These are phyloP conservation scores for Brachionus paranguensis DNA, from an alignment of 1,140 invertebrate species.

Conservation along the genomic window DNA sequence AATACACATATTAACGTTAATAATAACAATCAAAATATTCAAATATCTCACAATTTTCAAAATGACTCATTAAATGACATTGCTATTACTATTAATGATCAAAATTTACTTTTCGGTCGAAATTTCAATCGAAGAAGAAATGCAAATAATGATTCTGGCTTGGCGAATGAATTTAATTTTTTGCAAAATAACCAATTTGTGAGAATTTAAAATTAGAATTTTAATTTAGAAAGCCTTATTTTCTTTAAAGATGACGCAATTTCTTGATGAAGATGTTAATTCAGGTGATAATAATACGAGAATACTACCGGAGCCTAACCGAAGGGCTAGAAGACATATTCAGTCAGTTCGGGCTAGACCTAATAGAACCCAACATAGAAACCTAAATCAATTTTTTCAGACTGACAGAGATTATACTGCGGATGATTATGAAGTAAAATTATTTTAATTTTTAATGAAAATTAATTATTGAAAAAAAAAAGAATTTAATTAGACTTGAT, in stretches of 20 bases:
- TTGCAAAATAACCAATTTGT: neutral
- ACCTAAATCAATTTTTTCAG: neutral
- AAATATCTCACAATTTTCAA: neutral
- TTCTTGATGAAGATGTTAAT: neutral
- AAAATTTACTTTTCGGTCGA: neutral
- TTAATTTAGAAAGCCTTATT: neutral
- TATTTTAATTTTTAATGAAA: neutral
- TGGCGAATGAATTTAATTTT: neutral
- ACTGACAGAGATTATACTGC: neutral
- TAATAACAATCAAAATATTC: neutral
- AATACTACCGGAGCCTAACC: neutral
- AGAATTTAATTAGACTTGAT: neutral
- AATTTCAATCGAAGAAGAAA: neutral
- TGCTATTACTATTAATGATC: neutral
- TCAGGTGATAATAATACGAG: no score
- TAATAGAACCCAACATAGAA: neutral
- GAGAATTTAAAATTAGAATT: neutral
- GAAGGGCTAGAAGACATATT: neutral
- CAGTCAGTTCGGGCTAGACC: neutral
- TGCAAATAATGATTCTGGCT: neutral
- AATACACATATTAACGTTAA: neutral
- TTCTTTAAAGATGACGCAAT: neutral
- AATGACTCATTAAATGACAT: neutral
- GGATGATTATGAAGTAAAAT: constrained; percentile 9
- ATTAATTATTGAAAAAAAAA: neutral